phyloP scores from a whole-genome alignment of 2,797 vertebrate species.

The Hozukius guyotensis region DNA sequence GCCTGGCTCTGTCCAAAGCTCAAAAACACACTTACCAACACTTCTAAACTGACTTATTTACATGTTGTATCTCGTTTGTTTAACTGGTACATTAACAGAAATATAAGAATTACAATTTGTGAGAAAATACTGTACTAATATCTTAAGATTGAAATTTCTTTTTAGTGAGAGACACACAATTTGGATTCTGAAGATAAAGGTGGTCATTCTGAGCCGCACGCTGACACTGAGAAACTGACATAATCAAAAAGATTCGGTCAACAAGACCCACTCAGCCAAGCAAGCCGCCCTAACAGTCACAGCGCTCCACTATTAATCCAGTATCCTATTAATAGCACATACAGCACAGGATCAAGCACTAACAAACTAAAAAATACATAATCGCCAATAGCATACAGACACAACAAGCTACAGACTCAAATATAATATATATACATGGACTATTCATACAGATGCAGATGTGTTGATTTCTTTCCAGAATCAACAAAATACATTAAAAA shows the following conservation, averaged over 20 bases:
- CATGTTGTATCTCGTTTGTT: not conserved
- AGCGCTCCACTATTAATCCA: not conserved
- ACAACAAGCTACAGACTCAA: not conserved
- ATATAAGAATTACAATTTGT: not conserved
- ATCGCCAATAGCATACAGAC: not conserved
- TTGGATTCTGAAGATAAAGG: constrained; percentile 7
- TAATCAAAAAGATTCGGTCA: constrained; percentile 44
- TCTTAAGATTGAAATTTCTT: not conserved
- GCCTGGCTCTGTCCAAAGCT: not conserved
- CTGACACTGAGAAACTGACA: constrained; percentile 24
- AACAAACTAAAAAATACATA: not conserved
- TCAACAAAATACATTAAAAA: not conserved
- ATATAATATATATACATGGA: not conserved
- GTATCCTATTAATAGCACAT: constrained; percentile 1
- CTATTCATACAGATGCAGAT: not conserved
- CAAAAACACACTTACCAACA: not conserved
- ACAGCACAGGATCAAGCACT: not conserved
- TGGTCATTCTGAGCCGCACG: constrained; percentile 9
- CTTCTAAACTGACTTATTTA: not conserved
- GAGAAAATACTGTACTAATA: not conserved
- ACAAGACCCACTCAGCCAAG: constrained; percentile 30
- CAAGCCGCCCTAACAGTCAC: constrained; percentile 32
- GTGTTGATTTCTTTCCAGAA: not conserved
- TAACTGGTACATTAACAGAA: not conserved
- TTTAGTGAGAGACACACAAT: not conserved